A percentile compares a stretch with the other conserved stretches of the same genome.
phyloP scores from a whole-genome alignment of 2,113 vertebrate species.

The Pipra filicauda region DNA sequence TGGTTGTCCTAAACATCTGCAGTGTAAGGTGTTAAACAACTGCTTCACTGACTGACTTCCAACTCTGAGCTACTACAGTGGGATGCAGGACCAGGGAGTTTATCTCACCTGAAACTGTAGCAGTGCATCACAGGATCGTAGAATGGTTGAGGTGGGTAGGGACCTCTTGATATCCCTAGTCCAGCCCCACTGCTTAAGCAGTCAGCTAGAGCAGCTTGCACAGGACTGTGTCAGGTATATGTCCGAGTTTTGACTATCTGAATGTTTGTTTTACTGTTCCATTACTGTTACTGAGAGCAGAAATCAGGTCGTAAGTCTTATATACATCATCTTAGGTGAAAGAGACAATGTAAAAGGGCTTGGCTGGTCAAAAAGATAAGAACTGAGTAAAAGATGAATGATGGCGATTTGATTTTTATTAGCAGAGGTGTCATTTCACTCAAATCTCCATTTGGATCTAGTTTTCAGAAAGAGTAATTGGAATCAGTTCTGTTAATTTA shows the following conservation, averaged over 20 bases:
- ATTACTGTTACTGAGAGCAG: background rate
- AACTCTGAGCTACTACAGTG: background rate
- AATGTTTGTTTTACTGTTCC: background rate
- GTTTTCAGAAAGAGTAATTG: background rate
- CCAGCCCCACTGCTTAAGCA: background rate
- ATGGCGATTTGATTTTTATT: background rate
- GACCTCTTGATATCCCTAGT: background rate
- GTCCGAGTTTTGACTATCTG: background rate
- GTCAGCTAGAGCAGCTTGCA: background rate
- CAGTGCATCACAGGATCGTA: background rate
- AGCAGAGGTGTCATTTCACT: background rate
- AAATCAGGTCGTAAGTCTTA: background rate
- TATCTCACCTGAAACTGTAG: background rate
- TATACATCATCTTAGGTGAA: background rate
- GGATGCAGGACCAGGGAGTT: background rate
- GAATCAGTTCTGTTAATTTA: background rate
- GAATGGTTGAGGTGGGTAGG: background rate
- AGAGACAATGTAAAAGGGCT: background rate
- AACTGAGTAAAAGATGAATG: background rate
- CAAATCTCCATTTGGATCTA: background rate
- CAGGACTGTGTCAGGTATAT: rapidly evolving
- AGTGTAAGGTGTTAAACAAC: background rate
- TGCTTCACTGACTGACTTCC: background rate
- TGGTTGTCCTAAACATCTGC: background rate
- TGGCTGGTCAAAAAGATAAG: background rate